A percentile compares a stretch with the other conserved stretches of the same genome.
Conservation (phyloP, 2,797 vertebrate species). For the Enteromius argenteus region DNA sequence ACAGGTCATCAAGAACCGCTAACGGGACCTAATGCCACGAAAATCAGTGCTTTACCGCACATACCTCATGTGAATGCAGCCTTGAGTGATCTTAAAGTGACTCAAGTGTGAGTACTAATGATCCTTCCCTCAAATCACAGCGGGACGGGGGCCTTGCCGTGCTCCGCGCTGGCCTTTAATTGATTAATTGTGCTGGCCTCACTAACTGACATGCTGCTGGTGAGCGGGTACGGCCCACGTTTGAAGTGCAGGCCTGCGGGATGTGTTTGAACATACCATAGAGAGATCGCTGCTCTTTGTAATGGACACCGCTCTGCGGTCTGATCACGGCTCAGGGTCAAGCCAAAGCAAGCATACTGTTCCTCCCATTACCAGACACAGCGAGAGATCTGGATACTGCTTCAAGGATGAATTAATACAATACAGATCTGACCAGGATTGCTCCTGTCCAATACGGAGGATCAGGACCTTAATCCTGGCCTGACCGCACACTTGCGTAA, state of each 20-base stretch:
- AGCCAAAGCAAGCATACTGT: constrained; percentile 61
- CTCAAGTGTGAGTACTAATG: constrained; percentile 73
- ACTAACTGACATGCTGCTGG: constrained; percentile 79
- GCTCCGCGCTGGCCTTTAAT: constrained; percentile 70
- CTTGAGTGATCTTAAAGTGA: constrained; percentile 66
- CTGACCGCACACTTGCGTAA: constrained; percentile 36
- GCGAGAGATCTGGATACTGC: constrained; percentile 65
- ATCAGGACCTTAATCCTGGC: constrained; percentile 64
- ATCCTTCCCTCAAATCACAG: constrained; percentile 69
- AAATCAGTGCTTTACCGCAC: constrained; percentile 55
- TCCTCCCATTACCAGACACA: constrained; percentile 64
- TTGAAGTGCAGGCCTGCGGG: constrained; percentile 73
- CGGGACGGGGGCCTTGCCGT: constrained; percentile 64
- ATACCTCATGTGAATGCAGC: constrained; percentile 67
- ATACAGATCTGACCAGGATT: constrained; percentile 74
- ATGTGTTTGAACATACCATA: constrained; percentile 74
- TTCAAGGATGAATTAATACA: constrained; percentile 77
- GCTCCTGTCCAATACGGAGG: constrained; percentile 67
- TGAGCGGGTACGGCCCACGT: constrained; percentile 73
- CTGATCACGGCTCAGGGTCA: constrained; percentile 67
- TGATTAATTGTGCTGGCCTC: constrained; percentile 79
- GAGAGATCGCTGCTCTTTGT: constrained; percentile 71
- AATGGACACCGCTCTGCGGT: constrained; percentile 80
- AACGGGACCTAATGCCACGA: background rate
- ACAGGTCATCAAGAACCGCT: background rate